Percentiles rank a stretch among this genome's conserved stretches.
These are phyloP conservation scores for Zele albiditarsus DNA, from an alignment of 2,888 invertebrate species.

Conservation along the genomic window DNA sequence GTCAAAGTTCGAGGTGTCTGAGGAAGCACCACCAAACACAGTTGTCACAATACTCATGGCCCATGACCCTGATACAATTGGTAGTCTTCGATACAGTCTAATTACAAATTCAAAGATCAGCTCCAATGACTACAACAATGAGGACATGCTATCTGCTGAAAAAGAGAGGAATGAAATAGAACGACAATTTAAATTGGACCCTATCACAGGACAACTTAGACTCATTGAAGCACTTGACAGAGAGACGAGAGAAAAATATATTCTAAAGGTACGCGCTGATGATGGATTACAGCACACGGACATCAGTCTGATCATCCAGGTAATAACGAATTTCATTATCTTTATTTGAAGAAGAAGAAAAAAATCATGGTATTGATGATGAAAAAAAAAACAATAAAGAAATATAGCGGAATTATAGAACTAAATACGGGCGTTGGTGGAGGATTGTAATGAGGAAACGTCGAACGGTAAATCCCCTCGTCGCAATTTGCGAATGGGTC, in stretches of 20 bases:
- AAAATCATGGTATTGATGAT: background rate
- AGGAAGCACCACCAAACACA: slow-evolving; percentile 89
- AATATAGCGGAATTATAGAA: slow-evolving; percentile 15
- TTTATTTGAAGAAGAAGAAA: background rate
- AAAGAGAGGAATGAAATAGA: slow-evolving; percentile 71
- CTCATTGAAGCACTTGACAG: slow-evolving; percentile 88
- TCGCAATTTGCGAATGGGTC: slow-evolving; percentile 42
- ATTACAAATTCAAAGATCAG: slow-evolving; percentile 69
- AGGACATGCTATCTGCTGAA: slow-evolving; percentile 25
- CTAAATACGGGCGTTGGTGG: slow-evolving; percentile 28
- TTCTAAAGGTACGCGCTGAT: slow-evolving; percentile 86
- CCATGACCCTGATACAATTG: slow-evolving; percentile 89
- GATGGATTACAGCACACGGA: slow-evolving; percentile 92
- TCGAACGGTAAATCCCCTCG: slow-evolving; percentile 38
- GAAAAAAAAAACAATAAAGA: background rate
- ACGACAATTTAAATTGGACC: slow-evolving; percentile 83
- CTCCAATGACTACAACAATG: slow-evolving; percentile 37
- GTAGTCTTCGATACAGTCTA: slow-evolving; percentile 83
- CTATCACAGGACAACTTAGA: slow-evolving; percentile 81
- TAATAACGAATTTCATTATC: slow-evolving; percentile 71
- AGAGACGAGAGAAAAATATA: slow-evolving; percentile 86
- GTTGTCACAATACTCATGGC: slow-evolving; percentile 85
- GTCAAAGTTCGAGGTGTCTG: slow-evolving; percentile 84
- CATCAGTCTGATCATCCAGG: slow-evolving; percentile 85
- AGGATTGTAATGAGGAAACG: slow-evolving; percentile 28